Conservation (phyloP, 1,140 invertebrate species). For the Popillia japonica region DNA sequence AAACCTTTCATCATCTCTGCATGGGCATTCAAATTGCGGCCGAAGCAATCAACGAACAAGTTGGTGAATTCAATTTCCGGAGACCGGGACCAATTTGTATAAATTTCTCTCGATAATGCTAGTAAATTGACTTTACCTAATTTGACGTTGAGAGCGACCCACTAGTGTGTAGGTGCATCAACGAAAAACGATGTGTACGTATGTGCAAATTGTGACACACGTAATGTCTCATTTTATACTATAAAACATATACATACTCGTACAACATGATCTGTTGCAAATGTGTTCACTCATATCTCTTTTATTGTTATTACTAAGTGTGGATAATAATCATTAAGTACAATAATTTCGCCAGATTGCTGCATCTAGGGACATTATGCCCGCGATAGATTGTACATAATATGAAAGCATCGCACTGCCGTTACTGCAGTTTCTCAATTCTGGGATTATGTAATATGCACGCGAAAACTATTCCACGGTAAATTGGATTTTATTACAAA, state of each 20-base stretch:
- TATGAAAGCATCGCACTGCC: background rate
- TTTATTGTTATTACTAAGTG: too few species aligned
- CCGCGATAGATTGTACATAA: too few species aligned
- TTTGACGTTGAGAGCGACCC: slow-evolving; percentile 1
- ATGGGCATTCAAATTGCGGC: slow-evolving; percentile 12
- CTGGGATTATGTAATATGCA: background rate
- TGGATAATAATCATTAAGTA: too few species aligned
- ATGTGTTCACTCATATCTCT: too few species aligned
- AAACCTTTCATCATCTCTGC: slow-evolving; percentile 16
- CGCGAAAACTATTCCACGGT: background rate
- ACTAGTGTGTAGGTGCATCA: background rate
- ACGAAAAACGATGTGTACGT: background rate
- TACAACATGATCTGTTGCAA: too few species aligned
- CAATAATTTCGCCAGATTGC: too few species aligned
- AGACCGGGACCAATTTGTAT: slow-evolving; percentile 24
- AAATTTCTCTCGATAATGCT: slow-evolving; percentile 24
- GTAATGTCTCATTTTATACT: background rate
- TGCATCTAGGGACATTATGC: too few species aligned
- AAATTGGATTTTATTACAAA: slow-evolving; percentile 19
- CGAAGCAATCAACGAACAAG: slow-evolving; percentile 12
- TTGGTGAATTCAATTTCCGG: slow-evolving; percentile 27
- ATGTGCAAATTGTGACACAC: background rate
- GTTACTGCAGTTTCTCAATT: background rate
- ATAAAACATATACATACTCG: background rate
- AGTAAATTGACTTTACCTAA: slow-evolving; percentile 32